Percentiles rank a stretch among this genome's conserved stretches.
phyloP scores from a whole-genome alignment of 2,888 invertebrate genomes.

The Drosophila flavopinicola region DNA sequence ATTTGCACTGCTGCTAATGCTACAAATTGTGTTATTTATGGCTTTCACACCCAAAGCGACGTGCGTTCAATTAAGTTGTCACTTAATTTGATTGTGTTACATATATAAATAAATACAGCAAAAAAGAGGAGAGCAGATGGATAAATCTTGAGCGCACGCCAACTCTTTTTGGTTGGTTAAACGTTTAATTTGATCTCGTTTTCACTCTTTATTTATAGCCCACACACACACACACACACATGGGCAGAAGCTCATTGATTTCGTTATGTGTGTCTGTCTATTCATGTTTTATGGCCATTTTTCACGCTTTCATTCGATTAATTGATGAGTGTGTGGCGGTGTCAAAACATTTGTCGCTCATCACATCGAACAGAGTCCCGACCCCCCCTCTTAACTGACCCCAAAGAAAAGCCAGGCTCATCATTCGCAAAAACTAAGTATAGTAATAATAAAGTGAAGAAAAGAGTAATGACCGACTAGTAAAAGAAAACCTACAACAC shows the following conservation, averaged over 20 bases:
- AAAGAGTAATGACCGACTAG: conserved; percentile 60
- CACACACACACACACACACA: conserved; percentile 33
- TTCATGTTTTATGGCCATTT: conserved; percentile 47
- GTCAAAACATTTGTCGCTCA: conserved; percentile 64
- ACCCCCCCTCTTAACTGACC: not conserved
- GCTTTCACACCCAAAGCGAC: conserved; percentile 51
- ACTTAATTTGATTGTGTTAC: conserved; percentile 64
- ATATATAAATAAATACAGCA: conserved; percentile 13
- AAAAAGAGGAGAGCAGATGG: conserved; percentile 12
- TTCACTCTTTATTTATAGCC: conserved; percentile 67
- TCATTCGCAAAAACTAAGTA: conserved; percentile 18
- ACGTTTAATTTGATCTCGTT: conserved; percentile 54
- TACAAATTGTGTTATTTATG: conserved; percentile 60
- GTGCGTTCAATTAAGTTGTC: conserved; percentile 73
- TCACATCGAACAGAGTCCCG: conserved; percentile 12
- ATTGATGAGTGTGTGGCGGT: conserved; percentile 66
- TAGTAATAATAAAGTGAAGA: not conserved
- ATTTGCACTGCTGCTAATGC: conserved; percentile 1
- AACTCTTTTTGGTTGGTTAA: conserved; percentile 61
- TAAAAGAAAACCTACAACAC: conserved; percentile 42
- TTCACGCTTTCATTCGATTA: conserved; percentile 75
- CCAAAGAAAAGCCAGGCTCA: conserved; percentile 5
- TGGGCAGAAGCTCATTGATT: conserved; percentile 71
- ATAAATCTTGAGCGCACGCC: conserved; percentile 53
- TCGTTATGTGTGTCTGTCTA: conserved; percentile 26